phyloP scores from a whole-genome alignment of 1,140 invertebrate species.

The Spodoptera litura region DNA sequence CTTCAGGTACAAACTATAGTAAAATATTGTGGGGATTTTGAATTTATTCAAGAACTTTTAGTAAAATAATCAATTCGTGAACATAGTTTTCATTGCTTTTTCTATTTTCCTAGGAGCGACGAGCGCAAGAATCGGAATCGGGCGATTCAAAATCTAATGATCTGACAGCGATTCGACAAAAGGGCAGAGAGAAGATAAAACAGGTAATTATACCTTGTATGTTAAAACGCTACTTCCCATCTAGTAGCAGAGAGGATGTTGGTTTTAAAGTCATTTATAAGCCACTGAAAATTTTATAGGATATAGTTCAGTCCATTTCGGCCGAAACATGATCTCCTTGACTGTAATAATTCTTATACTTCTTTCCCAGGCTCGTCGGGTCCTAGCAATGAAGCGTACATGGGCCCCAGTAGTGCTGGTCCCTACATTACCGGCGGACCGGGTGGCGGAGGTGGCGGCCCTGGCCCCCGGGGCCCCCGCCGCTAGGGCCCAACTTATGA shows the following conservation, averaged over 20 bases:
- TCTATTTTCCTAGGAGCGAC: constrained; percentile 68
- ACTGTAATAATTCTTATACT: not conserved
- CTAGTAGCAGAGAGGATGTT: too few relatives aligned
- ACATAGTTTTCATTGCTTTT: not conserved
- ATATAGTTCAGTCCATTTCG: too few relatives aligned
- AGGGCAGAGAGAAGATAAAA: constrained; percentile 85
- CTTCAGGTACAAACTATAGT: constrained; percentile 65
- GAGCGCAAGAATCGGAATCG: constrained; percentile 72
- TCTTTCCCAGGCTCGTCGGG: constrained; percentile 88
- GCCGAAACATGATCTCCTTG: too few relatives aligned
- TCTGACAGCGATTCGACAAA: constrained; percentile 74
- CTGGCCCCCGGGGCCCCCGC: constrained; percentile 82
- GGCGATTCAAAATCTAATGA: constrained; percentile 74
- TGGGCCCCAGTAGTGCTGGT: constrained; percentile 96
- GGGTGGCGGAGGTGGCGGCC: constrained; percentile 94
- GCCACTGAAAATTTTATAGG: too few relatives aligned
- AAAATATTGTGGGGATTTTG: not conserved
- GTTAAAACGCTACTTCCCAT: not conserved
- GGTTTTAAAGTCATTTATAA: too few relatives aligned
- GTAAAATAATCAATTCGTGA: too few relatives aligned
- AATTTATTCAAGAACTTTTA: too few relatives aligned
- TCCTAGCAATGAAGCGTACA: constrained; percentile 93
- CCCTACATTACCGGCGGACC: constrained; percentile 96
- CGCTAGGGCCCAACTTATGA: constrained; percentile 94
- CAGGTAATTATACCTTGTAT: constrained; percentile 65